phyloP scores from a whole-genome alignment of 2,797 vertebrate species.

The Agapornis canus region DNA sequence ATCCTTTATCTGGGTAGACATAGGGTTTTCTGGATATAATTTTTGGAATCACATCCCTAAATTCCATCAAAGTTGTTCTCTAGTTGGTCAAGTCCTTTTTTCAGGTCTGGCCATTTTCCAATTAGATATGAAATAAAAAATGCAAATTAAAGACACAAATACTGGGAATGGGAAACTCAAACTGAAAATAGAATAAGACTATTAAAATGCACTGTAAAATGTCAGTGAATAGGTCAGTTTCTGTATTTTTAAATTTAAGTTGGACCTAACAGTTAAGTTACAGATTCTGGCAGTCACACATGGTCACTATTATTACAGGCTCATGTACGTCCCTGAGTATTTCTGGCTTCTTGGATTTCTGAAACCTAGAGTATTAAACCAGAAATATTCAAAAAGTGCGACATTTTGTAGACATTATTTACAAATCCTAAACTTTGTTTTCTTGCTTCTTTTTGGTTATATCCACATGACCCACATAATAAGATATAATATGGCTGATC shows the following conservation, averaged over 20 bases:
- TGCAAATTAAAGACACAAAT: background rate
- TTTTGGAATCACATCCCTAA: background rate
- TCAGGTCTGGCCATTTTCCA: background rate
- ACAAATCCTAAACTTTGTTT: background rate
- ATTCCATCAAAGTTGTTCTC: background rate
- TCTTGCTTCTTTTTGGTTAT: background rate
- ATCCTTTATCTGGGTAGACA: background rate
- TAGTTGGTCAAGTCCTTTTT: background rate
- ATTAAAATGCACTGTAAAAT: background rate
- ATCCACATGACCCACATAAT: background rate
- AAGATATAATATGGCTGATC: background rate
- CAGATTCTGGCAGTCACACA: background rate
- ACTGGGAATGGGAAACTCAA: background rate
- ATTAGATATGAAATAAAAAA: background rate
- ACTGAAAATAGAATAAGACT: background rate
- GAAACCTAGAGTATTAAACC: background rate
- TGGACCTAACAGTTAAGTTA: background rate
- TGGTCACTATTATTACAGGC: background rate
- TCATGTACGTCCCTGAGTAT: background rate
- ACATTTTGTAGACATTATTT: background rate
- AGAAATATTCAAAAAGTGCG: background rate
- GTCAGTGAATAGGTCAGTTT: background rate
- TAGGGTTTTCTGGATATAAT: background rate
- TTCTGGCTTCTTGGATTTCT: background rate
- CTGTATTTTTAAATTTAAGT: background rate